Percentiles rank a stretch among this genome's conserved stretches.
These are phyloP conservation scores for Enteromius radiatus DNA, from an alignment of 2,797 vertebrate genomes.

Conservation along the genomic window DNA sequence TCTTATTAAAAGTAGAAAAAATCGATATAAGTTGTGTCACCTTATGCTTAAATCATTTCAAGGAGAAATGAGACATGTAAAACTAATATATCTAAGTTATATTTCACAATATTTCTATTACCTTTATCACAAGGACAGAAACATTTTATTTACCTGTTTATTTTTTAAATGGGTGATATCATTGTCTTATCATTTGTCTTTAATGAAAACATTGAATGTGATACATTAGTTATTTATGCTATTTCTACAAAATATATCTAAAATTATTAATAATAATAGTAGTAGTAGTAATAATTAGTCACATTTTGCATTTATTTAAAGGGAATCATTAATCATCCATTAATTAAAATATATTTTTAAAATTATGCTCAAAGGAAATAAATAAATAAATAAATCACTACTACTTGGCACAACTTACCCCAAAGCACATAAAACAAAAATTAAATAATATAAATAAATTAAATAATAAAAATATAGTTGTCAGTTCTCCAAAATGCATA, in stretches of 20 bases:
- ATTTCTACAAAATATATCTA: too few relatives aligned
- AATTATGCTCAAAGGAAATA: not conserved
- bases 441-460: too few relatives aligned
- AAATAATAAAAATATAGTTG: not conserved
- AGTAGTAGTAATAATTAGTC: not conserved
- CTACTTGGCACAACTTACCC: not conserved
- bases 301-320: not conserved
- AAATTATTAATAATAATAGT: not conserved
- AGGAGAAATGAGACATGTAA: not conserved
- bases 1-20: conserved; percentile 1
- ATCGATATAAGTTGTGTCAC: not conserved
- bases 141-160: too few relatives aligned
- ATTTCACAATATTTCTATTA: not conserved
- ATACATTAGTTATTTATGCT: not conserved
- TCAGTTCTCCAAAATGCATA: not conserved
- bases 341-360: not conserved
- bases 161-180: not conserved
- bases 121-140: not conserved
- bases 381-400: not conserved
- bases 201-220: not conserved
- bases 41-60: not conserved
- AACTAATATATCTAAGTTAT: not conserved
- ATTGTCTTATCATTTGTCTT: not conserved
- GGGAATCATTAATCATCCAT: not conserved
- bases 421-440: not conserved